Evolutionary conservation across 2,888 invertebrate genomes (phyloP), one percentile per base, ranked within the genome.

Genomic region (Cheilosia vulpina): DNA sequence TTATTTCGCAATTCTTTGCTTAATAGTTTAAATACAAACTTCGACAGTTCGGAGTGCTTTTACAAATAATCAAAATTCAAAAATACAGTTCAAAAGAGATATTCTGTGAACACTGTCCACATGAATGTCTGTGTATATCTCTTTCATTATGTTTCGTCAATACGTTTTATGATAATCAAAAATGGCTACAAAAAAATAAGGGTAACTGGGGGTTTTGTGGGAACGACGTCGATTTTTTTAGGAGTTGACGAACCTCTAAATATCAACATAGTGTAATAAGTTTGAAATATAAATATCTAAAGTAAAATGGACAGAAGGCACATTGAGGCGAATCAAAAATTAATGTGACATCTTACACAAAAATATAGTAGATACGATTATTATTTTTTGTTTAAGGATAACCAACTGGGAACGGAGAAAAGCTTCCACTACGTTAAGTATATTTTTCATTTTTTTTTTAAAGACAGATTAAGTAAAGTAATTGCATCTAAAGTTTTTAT

Each of bases 401-500:
- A 55, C 69, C 69, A 79, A 77, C 68, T 50, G 84, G 80, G 75
- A 80, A 58, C 75, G 65, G 71, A 66, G 84, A 53, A 69, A 80
- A 60, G 65, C 73, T 75, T 78, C 65, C 69, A 75, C 84, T 84
- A 84, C 75, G 38, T 75, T 45, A 79, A 71, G 80, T 78, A 69
- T 69, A 45, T 68, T 27, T 34, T 58, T 47, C 38, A 31, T 27
- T 7, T 76, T 66, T 63, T 76, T 76, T 52, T 19, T n/a, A n/a
- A 53, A 63, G 69, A 84, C 69, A 84, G 73, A 45, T 68, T 71
- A 65, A 75, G 63, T 71, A 75, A 79, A 71, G 47, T 75, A 75
- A 73, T 84, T 80, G 84, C 84, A 43, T 75, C 84, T 84, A 84
- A 80, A 43, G 65, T 66, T 57, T 75, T 75, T 9, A 75, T 84